These are phyloP conservation scores for Limnephilus rhombicus DNA, from an alignment of 2,888 invertebrate species.

Conservation along the genomic window DNA sequence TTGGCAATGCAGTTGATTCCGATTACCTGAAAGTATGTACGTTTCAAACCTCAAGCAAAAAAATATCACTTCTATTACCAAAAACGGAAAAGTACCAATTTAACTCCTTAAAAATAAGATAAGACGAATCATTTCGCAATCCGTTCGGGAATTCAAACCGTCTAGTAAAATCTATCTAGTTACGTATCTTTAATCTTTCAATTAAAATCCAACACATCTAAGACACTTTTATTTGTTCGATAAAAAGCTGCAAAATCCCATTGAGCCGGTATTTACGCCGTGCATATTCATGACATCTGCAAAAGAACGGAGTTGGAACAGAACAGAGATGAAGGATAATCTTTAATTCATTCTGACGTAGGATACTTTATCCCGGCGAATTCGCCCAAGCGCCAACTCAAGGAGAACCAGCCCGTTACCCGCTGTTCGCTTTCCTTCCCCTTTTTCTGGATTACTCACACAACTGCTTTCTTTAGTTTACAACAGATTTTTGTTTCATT, in stretches of 20 bases:
- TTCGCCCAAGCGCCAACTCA: neutral
- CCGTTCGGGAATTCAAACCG: neutral
- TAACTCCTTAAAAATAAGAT: neutral
- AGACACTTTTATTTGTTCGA: neutral
- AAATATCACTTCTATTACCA: no score
- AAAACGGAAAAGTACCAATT: no score
- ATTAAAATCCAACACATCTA: neutral
- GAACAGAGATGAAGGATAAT: conserved; percentile 59
- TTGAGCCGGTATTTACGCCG: neutral
- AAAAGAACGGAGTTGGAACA: conserved; percentile 52
- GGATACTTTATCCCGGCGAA: neutral
- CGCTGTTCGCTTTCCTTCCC: neutral
- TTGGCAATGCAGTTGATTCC: no score
- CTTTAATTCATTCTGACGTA: conserved; percentile 60
- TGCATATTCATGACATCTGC: neutral
- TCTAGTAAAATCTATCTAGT: neutral
- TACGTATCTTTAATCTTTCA: neutral
- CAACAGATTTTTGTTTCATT: neutral
- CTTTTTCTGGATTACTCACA: neutral
- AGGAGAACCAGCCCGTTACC: neutral
- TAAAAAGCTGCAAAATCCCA: neutral
- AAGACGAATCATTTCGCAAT: neutral
- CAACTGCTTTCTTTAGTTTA: neutral
- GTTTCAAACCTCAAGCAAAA: no score
- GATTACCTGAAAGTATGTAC: no score